Evolutionary conservation across 2,113 vertebrate species (phyloP).

Genomic region (Lipotes vexillifer): DNA sequence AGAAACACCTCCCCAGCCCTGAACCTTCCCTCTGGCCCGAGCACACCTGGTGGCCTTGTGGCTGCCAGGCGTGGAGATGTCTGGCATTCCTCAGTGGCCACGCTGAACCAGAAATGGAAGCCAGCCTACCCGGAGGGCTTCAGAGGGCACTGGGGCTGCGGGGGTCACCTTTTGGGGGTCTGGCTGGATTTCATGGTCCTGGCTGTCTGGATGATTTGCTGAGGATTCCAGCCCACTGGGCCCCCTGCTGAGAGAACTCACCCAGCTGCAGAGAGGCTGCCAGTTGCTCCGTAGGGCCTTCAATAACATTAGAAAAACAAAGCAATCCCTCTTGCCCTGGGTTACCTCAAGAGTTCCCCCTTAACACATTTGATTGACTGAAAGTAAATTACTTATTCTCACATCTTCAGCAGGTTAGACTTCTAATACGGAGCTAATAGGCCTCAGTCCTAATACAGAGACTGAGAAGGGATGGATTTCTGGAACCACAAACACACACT

Average conservation of each 20-base stretch:
- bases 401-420: neutral
- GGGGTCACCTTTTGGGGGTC: slow-evolving; percentile 86
- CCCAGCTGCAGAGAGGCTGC: slow-evolving; percentile 85
- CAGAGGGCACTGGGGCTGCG: slow-evolving; percentile 79
- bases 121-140: slow-evolving; percentile 79
- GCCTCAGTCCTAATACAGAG: slow-evolving; percentile 23
- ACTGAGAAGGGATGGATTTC: neutral
- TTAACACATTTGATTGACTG: slow-evolving; percentile 60
- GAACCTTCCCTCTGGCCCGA: slow-evolving; percentile 14
- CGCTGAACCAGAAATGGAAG: slow-evolving; percentile 83
- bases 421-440: slow-evolving; percentile 26
- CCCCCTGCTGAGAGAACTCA: slow-evolving; percentile 91
- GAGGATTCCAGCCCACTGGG: slow-evolving; percentile 78
- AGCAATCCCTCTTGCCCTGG: slow-evolving; percentile 53
- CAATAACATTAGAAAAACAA: slow-evolving; percentile 71
- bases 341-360: slow-evolving; percentile 46
- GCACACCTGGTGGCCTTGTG: slow-evolving; percentile 81
- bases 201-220: slow-evolving; percentile 94
- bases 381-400: slow-evolving; percentile 60
- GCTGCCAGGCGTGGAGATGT: slow-evolving; percentile 78
- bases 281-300: slow-evolving; percentile 81
- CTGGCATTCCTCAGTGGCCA: slow-evolving; percentile 84
- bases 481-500: neutral
- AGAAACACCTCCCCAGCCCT: slow-evolving; percentile 50
- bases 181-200: slow-evolving; percentile 94